phyloP scores from a whole-genome alignment of 2,113 vertebrate species.

The Rhinopomastus cyanomelas region DNA sequence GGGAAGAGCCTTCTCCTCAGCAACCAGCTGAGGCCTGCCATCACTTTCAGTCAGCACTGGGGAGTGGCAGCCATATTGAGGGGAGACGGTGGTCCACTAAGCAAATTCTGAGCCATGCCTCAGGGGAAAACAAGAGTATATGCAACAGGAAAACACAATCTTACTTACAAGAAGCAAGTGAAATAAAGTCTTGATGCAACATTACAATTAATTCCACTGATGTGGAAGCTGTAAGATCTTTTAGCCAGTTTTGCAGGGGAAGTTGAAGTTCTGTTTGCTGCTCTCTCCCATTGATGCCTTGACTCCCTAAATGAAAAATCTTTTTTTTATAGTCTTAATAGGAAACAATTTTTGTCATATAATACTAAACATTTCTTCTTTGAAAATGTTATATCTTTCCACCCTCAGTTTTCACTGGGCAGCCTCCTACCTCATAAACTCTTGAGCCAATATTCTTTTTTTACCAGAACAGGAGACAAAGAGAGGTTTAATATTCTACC shows the following conservation, averaged over 20 bases:
- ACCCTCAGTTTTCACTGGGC: neutral
- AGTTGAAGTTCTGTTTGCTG: neutral
- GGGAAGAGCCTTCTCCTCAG: conserved; percentile 1
- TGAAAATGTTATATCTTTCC: neutral
- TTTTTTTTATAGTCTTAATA: neutral
- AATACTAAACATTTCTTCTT: neutral
- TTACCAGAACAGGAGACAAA: neutral
- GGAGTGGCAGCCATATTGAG: neutral
- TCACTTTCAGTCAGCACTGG: neutral
- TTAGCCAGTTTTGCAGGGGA: neutral
- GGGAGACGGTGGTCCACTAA: neutral
- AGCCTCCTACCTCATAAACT: neutral
- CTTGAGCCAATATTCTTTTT: neutral
- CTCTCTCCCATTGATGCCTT: neutral
- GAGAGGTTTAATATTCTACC: neutral
- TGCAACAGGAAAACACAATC: neutral
- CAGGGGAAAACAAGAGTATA: neutral
- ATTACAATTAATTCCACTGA: neutral
- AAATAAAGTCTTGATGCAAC: neutral
- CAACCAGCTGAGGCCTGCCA: conserved; percentile 5
- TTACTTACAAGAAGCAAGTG: neutral
- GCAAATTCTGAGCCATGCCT: neutral
- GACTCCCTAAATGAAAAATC: neutral
- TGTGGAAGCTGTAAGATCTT: neutral
- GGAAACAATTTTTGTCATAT: neutral